phyloP scores from a whole-genome alignment of 2,888 invertebrate genomes.

The Hymenopus coronatus region DNA sequence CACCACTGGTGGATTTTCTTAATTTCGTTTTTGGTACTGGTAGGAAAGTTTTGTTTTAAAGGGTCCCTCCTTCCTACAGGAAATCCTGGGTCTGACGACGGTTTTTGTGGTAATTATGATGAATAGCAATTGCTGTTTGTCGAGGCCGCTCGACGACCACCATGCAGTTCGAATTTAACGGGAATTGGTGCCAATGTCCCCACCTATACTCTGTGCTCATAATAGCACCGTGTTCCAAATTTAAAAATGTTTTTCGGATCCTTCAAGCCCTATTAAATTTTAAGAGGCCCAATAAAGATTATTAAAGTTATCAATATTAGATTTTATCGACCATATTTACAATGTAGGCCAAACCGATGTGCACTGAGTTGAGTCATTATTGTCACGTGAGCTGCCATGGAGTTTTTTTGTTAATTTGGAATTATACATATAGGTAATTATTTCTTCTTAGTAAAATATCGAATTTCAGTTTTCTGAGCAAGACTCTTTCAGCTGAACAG shows the following conservation, averaged over 20 bases:
- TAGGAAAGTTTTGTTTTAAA: no score
- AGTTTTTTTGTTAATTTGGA: neutral
- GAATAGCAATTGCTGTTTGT: neutral
- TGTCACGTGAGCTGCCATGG: constrained; percentile 15
- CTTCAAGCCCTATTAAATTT: no score
- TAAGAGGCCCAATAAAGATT: neutral
- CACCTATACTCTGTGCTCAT: neutral
- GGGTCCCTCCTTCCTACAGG: no score
- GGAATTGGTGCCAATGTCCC: neutral
- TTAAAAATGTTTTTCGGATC: neutral
- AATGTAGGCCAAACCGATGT: neutral
- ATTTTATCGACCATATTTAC: neutral
- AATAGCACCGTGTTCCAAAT: neutral
- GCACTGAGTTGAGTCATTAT: neutral
- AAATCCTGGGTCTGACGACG: no score
- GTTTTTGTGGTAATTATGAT: neutral
- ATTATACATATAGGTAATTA: constrained; percentile 13
- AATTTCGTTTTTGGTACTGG: no score
- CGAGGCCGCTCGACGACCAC: neutral
- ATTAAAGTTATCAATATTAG: neutral
- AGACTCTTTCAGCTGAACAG: neutral
- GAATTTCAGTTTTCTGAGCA: neutral
- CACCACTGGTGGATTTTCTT: no score
- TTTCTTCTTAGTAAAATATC: neutral
- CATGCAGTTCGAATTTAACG: neutral